Conservation (phyloP, 2,797 vertebrate species). For the Pseudochaenichthys georgianus region DNA sequence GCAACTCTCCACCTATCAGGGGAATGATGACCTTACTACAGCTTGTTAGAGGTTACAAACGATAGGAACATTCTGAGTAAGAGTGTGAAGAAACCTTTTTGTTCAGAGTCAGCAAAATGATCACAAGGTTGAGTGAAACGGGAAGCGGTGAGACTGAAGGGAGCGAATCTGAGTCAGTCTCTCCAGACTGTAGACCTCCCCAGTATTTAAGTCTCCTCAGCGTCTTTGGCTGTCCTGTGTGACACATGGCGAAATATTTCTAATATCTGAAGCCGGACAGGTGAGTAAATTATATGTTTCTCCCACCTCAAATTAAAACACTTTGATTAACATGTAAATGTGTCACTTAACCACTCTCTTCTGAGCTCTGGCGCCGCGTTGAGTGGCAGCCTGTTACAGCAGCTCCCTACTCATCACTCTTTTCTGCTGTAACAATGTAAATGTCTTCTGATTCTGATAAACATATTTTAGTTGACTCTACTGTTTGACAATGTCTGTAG, state of each 20-base stretch:
- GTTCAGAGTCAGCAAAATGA: conserved; percentile 15
- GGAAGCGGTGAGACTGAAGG: conserved; percentile 14
- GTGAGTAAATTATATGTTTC: conserved; percentile 37
- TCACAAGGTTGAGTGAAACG: conserved; percentile 18
- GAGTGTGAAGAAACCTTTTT: conserved; percentile 15
- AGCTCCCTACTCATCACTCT: too few species aligned
- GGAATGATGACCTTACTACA: too few species aligned
- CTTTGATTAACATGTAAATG: neutral
- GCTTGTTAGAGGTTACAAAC: too few species aligned
- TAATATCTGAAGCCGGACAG: conserved; percentile 31
- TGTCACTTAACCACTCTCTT: neutral
- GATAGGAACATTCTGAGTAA: neutral
- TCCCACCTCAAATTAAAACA: neutral
- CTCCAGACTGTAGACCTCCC: neutral
- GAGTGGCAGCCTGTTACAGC: too few species aligned
- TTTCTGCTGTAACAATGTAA: too few species aligned
- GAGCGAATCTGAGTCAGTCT: neutral
- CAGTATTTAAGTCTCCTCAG: conserved; percentile 23
- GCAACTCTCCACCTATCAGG: too few species aligned
- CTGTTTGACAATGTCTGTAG: too few species aligned
- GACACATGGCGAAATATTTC: neutral
- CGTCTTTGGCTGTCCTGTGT: conserved; percentile 1
- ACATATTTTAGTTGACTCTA: too few species aligned
- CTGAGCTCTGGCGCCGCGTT: too few species aligned
- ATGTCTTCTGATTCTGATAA: too few species aligned